phyloP scores from a whole-genome alignment of 2,888 invertebrate species.

The Mesopsocus fuscifrons region DNA sequence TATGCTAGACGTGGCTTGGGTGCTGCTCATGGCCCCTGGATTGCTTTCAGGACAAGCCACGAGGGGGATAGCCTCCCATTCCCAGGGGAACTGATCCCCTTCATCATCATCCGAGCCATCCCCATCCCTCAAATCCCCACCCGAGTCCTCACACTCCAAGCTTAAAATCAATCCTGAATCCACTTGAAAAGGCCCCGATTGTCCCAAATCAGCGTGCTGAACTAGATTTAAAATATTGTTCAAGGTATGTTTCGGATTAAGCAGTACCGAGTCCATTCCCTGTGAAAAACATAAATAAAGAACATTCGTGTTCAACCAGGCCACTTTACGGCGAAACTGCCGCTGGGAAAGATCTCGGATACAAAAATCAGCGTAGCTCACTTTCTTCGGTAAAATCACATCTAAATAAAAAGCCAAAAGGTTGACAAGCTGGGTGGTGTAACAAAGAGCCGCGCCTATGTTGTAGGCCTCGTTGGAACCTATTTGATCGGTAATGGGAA shows the following conservation, averaged over 20 bases:
- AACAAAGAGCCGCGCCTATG: conserved; percentile 63
- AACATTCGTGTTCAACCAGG: conserved; percentile 61
- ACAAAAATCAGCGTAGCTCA: conserved; percentile 65
- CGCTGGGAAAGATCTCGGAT: conserved; percentile 46
- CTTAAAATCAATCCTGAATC: conserved; percentile 33
- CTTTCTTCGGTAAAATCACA: conserved; percentile 55
- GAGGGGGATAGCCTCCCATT: conserved; percentile 58
- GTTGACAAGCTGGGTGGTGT: conserved; percentile 67
- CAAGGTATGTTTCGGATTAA: conserved; percentile 49
- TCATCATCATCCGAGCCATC: conserved; percentile 43
- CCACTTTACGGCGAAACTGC: conserved; percentile 54
- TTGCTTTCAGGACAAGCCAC: conserved; percentile 31
- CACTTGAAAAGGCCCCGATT: conserved; percentile 41
- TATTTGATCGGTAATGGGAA: conserved; percentile 28
- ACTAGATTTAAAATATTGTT: conserved; percentile 52
- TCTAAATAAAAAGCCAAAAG: conserved; percentile 69
- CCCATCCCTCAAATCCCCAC: conserved; percentile 41
- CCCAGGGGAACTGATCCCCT: conserved; percentile 52
- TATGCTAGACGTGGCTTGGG: conserved; percentile 30
- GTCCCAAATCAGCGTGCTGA: conserved; percentile 25
- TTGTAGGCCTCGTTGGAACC: conserved; percentile 49
- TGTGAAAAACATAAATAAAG: conserved; percentile 61
- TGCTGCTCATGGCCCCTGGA: conserved; percentile 24
- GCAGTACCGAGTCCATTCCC: conserved; percentile 39
- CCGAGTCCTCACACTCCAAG: conserved; percentile 40